phyloP scores from a whole-genome alignment of 53 echinoderm and acorn worm species.

The Hippasteria phrygiana region DNA sequence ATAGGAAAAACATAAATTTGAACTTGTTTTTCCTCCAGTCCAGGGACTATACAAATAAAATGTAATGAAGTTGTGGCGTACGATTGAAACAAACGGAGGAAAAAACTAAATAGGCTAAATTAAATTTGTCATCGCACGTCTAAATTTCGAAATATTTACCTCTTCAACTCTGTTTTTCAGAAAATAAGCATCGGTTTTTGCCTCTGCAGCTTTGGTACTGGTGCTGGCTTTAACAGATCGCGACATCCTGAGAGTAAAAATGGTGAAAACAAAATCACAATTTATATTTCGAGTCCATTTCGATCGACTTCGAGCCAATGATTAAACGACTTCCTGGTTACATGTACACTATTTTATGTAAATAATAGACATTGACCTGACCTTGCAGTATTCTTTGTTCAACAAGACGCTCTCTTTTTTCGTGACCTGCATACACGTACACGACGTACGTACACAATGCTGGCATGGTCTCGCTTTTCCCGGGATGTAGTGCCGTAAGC shows the following conservation, averaged over 20 bases:
- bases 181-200: slow-evolving; percentile 51
- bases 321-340: slow-evolving; percentile 23
- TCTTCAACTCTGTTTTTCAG: slow-evolving; percentile 76
- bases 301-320: not conserved
- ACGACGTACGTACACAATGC: too few relatives aligned
- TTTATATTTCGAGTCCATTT: too few relatives aligned
- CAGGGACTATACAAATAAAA: too few relatives aligned
- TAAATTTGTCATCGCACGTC: too few relatives aligned
- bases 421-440: too few relatives aligned
- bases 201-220: slow-evolving; percentile 26
- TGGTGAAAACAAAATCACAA: not conserved
- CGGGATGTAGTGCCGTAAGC: too few relatives aligned
- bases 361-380: not conserved
- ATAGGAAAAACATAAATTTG: not conserved
- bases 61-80: too few relatives aligned
- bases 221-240: not conserved
- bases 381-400: not conserved
- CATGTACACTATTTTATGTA: slow-evolving; percentile 25
- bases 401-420: too few relatives aligned
- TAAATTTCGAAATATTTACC: slow-evolving; percentile 19
- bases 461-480: too few relatives aligned
- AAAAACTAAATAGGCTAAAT: too few relatives aligned
- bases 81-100: too few relatives aligned
- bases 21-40: too few relatives aligned
- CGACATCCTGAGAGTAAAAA: slow-evolving; percentile 26